phyloP scores from a whole-genome alignment of 2,888 invertebrate species.

The Yponomeuta cagnagella region DNA sequence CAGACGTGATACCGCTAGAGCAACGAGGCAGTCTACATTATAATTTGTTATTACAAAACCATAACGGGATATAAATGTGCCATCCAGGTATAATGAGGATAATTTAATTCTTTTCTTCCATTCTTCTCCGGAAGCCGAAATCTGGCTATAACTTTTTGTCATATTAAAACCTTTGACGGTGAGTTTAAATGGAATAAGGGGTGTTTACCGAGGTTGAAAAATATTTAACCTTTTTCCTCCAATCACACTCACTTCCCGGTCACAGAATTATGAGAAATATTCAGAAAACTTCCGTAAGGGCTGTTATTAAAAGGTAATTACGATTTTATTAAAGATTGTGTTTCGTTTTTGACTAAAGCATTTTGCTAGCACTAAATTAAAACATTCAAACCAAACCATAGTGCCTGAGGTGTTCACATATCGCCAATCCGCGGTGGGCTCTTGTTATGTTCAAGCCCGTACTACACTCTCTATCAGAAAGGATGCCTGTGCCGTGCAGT shows the following conservation, averaged over 20 bases:
- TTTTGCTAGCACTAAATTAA: too few species aligned
- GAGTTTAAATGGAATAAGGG: constrained; percentile 49
- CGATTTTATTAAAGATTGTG: background rate
- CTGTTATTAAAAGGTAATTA: constrained; percentile 21
- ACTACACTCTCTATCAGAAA: too few species aligned
- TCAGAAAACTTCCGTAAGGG: constrained; percentile 24
- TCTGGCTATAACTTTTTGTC: constrained; percentile 30
- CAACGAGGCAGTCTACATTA: background rate
- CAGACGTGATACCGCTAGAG: too few species aligned
- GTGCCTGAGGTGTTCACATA: too few species aligned
- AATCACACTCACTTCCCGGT: constrained; percentile 55
- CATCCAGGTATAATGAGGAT: background rate
- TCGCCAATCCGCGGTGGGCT: too few species aligned
- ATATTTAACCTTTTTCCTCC: constrained; percentile 56
- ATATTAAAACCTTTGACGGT: constrained; percentile 35
- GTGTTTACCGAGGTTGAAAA: constrained; percentile 54
- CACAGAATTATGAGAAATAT: constrained; percentile 51
- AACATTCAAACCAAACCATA: too few species aligned
- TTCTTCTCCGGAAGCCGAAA: background rate
- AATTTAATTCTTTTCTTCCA: background rate
- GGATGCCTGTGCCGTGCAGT: too few species aligned
- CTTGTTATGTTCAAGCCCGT: too few species aligned
- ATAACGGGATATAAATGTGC: background rate
- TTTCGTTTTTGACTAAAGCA: too few species aligned
- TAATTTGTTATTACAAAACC: background rate